These are phyloP conservation scores for Amiota mariae DNA, from an alignment of 2,888 invertebrate genomes.

Conservation along the genomic window DNA sequence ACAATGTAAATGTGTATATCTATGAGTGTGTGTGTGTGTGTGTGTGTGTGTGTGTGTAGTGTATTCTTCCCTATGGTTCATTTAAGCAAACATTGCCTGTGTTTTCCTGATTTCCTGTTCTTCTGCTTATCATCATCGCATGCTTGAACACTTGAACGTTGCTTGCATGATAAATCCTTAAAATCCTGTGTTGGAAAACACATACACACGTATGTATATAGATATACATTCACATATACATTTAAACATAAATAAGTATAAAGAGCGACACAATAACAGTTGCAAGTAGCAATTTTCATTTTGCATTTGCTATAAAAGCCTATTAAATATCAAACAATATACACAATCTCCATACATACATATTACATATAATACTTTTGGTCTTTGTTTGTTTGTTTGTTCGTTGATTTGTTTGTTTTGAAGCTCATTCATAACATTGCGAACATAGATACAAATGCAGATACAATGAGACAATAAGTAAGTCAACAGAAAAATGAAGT, in stretches of 20 bases:
- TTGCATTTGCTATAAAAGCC: constrained; percentile 58
- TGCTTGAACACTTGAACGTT: constrained; percentile 2
- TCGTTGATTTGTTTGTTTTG: constrained; percentile 10
- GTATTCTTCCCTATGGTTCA: constrained; percentile 39
- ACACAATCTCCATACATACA: constrained; percentile 25
- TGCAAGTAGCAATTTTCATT: constrained; percentile 52
- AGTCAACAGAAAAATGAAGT: too few relatives aligned
- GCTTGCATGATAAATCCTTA: constrained; percentile 57
- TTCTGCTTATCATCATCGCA: not conserved
- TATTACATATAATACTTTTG: constrained; percentile 36
- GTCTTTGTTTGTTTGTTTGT: constrained; percentile 15
- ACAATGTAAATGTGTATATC: not conserved
- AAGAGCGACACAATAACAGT: constrained; percentile 28
- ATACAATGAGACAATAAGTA: not conserved
- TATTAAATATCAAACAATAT: constrained; percentile 60
- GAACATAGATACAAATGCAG: not conserved
- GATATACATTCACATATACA: constrained; percentile 17
- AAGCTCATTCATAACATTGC: constrained; percentile 18
- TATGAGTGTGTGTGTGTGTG: not conserved
- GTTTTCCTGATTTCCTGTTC: constrained; percentile 21
- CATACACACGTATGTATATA: constrained; percentile 22
- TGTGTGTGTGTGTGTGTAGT: not conserved
- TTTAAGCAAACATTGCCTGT: constrained; percentile 36
- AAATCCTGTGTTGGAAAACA: constrained; percentile 49
- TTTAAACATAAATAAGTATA: not conserved